These are phyloP conservation scores for Strongylocentrotus purpuratus DNA, from an alignment of 35 echinoderm and acorn worm species.

Conservation along the genomic window DNA sequence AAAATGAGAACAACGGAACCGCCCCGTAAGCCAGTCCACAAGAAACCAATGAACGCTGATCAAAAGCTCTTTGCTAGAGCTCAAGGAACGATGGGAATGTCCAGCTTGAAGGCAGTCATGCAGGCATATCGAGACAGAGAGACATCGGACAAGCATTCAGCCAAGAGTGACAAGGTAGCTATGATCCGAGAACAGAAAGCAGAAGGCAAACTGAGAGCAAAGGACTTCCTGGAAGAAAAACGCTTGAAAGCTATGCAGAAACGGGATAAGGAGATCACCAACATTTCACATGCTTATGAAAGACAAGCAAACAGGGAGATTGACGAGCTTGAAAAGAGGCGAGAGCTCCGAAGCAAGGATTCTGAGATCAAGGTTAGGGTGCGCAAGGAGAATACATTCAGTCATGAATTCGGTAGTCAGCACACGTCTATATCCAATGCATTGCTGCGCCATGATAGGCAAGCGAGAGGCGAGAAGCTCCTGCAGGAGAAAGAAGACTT, in stretches of 20 bases:
- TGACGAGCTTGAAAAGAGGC: constrained; percentile 55
- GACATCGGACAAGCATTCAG: constrained; percentile 52
- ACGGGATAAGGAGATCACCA: constrained; percentile 65
- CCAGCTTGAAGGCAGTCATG: constrained; percentile 80
- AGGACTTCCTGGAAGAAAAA: constrained; percentile 84
- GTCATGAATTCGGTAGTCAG: constrained; percentile 80
- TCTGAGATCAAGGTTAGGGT: constrained; percentile 40
- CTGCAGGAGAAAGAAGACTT: constrained; percentile 52
- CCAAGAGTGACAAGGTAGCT: constrained; percentile 67
- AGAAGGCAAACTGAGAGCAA: constrained; percentile 51
- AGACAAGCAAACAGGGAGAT: constrained; percentile 51
- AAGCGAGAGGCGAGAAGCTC: constrained; percentile 51
- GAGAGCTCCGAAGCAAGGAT: constrained; percentile 54
- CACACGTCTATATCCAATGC: constrained; percentile 97
- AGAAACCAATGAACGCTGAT: constrained; percentile 74
- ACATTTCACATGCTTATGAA: constrained; percentile 55
- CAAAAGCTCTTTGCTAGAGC: constrained; percentile 88
- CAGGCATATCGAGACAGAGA: constrained; percentile 90
- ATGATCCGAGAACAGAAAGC: constrained; percentile 69
- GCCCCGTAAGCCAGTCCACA: constrained; percentile 55
- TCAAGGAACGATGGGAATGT: constrained; percentile 97
- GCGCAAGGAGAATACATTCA: constrained; percentile 66
- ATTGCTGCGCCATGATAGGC: constrained; percentile 77
- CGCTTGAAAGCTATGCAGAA: constrained; percentile 65
- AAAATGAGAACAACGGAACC: constrained; percentile 65